These are phyloP conservation scores for Syndactyla subalaris DNA, from an alignment of 2,797 vertebrate species.

Conservation along the genomic window DNA sequence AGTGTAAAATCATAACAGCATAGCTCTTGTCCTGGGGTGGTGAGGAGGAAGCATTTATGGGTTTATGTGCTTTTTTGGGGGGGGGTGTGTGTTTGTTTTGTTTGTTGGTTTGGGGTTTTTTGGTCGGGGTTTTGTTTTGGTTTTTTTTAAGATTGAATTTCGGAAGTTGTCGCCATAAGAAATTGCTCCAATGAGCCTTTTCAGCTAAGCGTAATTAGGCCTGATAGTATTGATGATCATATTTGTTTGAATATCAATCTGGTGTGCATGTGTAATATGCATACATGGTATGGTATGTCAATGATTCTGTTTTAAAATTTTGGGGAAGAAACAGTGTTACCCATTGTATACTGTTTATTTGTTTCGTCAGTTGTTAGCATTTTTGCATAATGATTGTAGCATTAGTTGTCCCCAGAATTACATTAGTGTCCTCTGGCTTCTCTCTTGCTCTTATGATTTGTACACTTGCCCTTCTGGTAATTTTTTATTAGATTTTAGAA, in stretches of 20 bases:
- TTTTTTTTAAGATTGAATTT: background rate
- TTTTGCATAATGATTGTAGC: background rate
- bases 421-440: background rate
- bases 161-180: background rate
- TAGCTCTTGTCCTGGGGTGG: background rate
- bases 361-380: background rate
- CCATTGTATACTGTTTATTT: background rate
- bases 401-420: fast-evolving
- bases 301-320: background rate
- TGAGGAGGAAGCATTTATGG: background rate
- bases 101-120: background rate
- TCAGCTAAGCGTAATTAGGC: background rate
- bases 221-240: background rate
- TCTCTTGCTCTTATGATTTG: background rate
- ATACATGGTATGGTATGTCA: background rate
- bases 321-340: background rate
- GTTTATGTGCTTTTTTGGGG: background rate
- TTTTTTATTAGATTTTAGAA: background rate
- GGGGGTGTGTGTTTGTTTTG: background rate
- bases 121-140: background rate
- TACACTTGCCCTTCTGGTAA: background rate
- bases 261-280: background rate
- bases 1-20: background rate
- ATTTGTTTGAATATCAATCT: background rate
- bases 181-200: background rate